These are phyloP conservation scores for Collichthys lucidus DNA, from an alignment of 2,113 vertebrate genomes.

Conservation along the genomic window DNA sequence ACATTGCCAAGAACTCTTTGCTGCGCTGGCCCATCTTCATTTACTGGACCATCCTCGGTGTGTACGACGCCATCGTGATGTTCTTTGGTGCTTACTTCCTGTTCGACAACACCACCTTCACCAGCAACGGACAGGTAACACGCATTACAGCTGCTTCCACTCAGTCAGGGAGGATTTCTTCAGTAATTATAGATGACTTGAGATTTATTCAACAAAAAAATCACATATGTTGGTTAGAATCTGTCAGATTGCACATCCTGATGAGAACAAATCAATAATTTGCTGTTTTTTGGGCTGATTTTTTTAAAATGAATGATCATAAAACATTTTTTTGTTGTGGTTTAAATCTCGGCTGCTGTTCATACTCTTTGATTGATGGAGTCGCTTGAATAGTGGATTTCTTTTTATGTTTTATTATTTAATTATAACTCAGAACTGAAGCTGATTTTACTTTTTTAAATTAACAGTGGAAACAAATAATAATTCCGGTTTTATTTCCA, in stretches of 20 bases:
- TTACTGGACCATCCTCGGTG: slow-evolving; percentile 95
- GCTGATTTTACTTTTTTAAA: no score
- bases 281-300: not conserved
- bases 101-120: slow-evolving; percentile 94
- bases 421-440: no score
- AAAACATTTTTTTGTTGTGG: not conserved
- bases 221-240: not conserved
- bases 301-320: not conserved
- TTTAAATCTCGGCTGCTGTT: no score
- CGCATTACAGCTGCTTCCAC: not conserved
- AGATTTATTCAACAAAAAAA: no score
- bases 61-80: slow-evolving; percentile 94
- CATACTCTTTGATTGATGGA: not conserved
- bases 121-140: slow-evolving; percentile 96
- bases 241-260: not conserved
- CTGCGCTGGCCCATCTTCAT: slow-evolving; percentile 93
- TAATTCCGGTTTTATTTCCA: no score
- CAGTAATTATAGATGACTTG: no score
- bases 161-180: not conserved
- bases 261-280: not conserved
- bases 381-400: no score
- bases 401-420: not conserved
- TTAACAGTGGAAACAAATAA: no score
- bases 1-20: slow-evolving; percentile 94
- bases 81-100: slow-evolving; percentile 98